Percentiles rank a stretch among this genome's conserved stretches.
phyloP scores from a whole-genome alignment of 37 sponge, comb jelly and placozoan species.

The Spongilla lacustris region DNA sequence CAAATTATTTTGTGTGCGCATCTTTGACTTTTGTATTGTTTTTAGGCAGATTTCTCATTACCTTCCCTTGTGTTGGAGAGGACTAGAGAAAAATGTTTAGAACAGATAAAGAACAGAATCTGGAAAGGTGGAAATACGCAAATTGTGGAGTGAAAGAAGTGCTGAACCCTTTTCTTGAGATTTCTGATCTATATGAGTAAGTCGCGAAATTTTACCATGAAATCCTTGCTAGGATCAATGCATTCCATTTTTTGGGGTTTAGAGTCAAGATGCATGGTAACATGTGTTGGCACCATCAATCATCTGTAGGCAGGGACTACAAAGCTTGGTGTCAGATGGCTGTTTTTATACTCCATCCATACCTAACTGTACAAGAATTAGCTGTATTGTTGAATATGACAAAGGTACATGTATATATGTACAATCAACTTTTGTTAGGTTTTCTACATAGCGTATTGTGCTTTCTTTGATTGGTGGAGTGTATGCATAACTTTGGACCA shows the following conservation, averaged over 20 bases:
- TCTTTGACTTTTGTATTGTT: neutral
- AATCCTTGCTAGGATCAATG: slow-evolving; percentile 26
- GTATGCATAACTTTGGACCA: slow-evolving; percentile 35
- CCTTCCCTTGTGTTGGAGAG: neutral
- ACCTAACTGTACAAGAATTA: neutral
- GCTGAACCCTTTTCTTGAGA: slow-evolving; percentile 9
- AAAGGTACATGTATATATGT: neutral
- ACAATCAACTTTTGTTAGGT: slow-evolving; percentile 3
- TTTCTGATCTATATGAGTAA: slow-evolving; percentile 27
- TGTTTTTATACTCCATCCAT: slow-evolving; percentile 14
- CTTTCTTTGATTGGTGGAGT: slow-evolving; percentile 4
- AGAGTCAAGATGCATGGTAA: slow-evolving; percentile 18
- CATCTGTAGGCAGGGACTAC: slow-evolving; percentile 61
- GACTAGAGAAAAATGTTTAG: slow-evolving; percentile 2
- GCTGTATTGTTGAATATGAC: neutral
- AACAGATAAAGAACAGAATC: neutral
- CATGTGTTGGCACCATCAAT: slow-evolving; percentile 20
- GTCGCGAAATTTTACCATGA: neutral
- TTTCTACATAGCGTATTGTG: slow-evolving; percentile 21
- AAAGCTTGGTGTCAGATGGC: slow-evolving; percentile 41
- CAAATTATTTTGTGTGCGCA: neutral
- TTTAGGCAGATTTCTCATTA: neutral
- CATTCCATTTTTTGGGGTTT: slow-evolving; percentile 46
- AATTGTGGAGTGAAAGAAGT: slow-evolving; percentile 18
- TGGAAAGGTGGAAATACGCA: neutral